Base-by-base conservation (phyloP, 2,113 vertebrate species). In the Lophochroa leadbeateri region DNA sequence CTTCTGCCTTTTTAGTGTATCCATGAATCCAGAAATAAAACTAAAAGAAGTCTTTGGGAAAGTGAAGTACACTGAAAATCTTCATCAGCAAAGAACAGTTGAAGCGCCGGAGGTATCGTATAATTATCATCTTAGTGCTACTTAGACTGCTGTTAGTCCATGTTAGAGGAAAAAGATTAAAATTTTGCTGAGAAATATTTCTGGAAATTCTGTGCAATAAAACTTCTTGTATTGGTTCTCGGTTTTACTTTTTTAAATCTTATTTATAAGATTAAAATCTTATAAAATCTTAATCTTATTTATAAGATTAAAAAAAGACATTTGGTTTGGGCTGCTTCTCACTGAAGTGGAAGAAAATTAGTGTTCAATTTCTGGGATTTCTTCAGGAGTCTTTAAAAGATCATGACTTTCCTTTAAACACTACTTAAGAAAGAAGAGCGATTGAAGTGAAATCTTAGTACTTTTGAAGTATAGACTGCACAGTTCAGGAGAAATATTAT, bases 101-200 rank as follows among this genome's bases (percentile, higher is more conserved):
- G 50, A 52, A 86, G 9, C 78, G 74, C 4, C 87, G 64, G 89
- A 98, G 98, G 98, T 98, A 98, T 80, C 23, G 0, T 67, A n/a
- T 44, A 69, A 37, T 61, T 74, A 43, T 16, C 0, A 1, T 61
- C 15, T 50, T 71, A 50, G 4, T 76, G 7, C 23, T 63, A 11
- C 61, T 57, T n/a, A n/a, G 33, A 23, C 55, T 63, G 20, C 20
- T 76, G 5, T 67, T 64, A 39, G n/a, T 52, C 31, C 47, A 10
- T 28, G 7, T 55, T 52, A 82, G 14, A 69, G 35, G 16, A 50
- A 64, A 21, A 53, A 79, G 8, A 15, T 37, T 18, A 37, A 37
- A 74, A 50, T 76, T 68, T 82, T 71, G 7, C 29, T 43, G 29
- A 50, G 84, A 86, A 82, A 16, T 2, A 2, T 47, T 44, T 85